Base-by-base conservation (phyloP, 2,797 vertebrate species). In the Spondyliosoma cantharus region DNA sequence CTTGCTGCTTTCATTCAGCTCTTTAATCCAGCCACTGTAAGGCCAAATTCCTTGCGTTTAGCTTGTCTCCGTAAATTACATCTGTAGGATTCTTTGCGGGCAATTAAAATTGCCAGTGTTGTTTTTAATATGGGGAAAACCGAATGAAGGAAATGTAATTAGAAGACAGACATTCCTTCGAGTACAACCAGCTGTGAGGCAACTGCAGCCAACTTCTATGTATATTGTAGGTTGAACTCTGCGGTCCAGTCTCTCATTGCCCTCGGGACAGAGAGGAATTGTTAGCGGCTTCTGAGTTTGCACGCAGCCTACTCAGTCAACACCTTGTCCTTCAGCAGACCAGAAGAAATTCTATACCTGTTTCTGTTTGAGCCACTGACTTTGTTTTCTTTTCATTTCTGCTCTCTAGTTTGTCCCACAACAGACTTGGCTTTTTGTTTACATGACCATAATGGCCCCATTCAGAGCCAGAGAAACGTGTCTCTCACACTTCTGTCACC, bases 51-150 rank as follows among this genome's bases (percentile, higher is more conserved):
- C 87, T 89, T 11, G n/a, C 58, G 32, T 81, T 86, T 73, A 69
- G 68, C 83, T 64, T 70, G 82, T 90, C 86, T 71, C 67, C 74
- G 61, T 65, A 84, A 93, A 92, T 91, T 76, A 85, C 84, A 83
- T 85, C 77, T 76, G 71, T 70, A 1, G 50, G 67, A 74, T 69
- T 75, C 71, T 78, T 78, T 89, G 82, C 58, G 82, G 85, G 43
- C 80, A 85, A 81, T 90, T 91, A 73, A 87, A 90, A 61, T 58
- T 12, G 58, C 61, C 71, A 37, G 8, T 61, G 76, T 83, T 87
- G 76, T 71, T 84, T 80, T 85, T 81, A 86, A 78, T 83, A 58
- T 46, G 67, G 65, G 83, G 66, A 82, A 66, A 70, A 85, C 42
- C 17, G 56, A 83, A 83, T 45, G 69, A 78, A 87, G 80, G 52